Conservation (phyloP, 2,797 vertebrate species). For the Oryzias sinensis region DNA sequence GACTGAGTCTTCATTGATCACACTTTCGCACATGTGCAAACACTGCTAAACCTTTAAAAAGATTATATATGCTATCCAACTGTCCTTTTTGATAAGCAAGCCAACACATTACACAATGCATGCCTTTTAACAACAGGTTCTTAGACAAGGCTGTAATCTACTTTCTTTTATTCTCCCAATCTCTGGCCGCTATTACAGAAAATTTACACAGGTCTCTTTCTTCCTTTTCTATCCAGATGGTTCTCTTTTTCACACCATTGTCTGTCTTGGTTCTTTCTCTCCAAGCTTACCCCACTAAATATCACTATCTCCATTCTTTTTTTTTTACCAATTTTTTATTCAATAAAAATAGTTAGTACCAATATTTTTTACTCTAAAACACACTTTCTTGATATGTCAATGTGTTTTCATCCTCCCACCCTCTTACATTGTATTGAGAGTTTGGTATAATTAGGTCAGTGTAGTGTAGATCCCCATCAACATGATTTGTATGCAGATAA, state of each 20-base stretch:
- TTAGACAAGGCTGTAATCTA: slow-evolving; percentile 43
- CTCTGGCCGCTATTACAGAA: slow-evolving; percentile 33
- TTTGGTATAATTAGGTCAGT: slow-evolving; percentile 68
- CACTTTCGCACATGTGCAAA: slow-evolving; percentile 57
- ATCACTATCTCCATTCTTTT: slow-evolving; percentile 24
- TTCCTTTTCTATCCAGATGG: slow-evolving; percentile 48
- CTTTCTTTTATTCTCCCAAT: slow-evolving; percentile 37
- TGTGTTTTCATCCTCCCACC: slow-evolving; percentile 29
- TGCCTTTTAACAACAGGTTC: slow-evolving; percentile 58
- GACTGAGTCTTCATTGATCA: slow-evolving; percentile 62
- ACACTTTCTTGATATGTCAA: slow-evolving; percentile 23
- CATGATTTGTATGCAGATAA: slow-evolving; percentile 65
- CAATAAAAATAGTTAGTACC: slow-evolving; percentile 28
- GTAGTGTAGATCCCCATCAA: slow-evolving; percentile 43
- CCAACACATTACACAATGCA: slow-evolving; percentile 56
- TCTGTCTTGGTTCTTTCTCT: slow-evolving; percentile 28
- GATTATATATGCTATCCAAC: slow-evolving; percentile 67
- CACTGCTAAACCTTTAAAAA: slow-evolving; percentile 46
- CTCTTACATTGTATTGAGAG: slow-evolving; percentile 54
- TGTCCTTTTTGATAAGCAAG: slow-evolving; percentile 59
- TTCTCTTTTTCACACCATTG: slow-evolving; percentile 50
- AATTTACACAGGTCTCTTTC: slow-evolving; percentile 45
- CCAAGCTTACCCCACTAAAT: slow-evolving; percentile 22
- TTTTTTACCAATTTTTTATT: slow-evolving; percentile 15
- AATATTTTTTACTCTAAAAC: slow-evolving; percentile 6